phyloP scores from a whole-genome alignment of 1,140 invertebrate species.

The Rhopalosiphum padi region DNA sequence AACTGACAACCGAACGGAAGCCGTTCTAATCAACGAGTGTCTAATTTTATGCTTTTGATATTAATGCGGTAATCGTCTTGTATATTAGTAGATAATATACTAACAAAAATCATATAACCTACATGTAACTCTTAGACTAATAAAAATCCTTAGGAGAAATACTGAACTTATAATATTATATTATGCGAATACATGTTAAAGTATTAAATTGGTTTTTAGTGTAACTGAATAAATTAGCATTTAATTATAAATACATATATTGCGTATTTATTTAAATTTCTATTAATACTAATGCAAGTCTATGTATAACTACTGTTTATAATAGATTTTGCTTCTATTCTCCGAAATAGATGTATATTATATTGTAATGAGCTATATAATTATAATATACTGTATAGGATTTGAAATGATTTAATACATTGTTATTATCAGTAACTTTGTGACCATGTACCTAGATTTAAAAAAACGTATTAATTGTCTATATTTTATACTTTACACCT shows the following conservation, averaged over 20 bases:
- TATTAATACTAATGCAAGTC: not conserved
- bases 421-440: not conserved
- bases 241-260: not conserved
- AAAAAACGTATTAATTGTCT: not conserved
- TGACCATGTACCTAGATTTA: not conserved
- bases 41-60: not conserved
- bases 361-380: not conserved
- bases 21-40: not conserved
- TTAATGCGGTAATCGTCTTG: not conserved
- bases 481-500: not conserved
- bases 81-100: not conserved
- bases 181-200: not conserved
- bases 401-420: not conserved
- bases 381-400: not conserved
- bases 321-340: not conserved
- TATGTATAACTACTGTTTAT: slow-evolving; percentile 6
- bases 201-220: slow-evolving; percentile 13
- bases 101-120: not conserved
- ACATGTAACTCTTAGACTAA: not conserved
- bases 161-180: not conserved
- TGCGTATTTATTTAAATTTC: slow-evolving; percentile 15
- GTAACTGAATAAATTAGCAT: slow-evolving; percentile 6
- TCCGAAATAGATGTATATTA: not conserved
- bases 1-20: not conserved
- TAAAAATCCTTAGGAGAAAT: not conserved